Evolutionary conservation across 1,140 invertebrate genomes (phyloP).

Genomic region (Cardiocondyla obscurior): DNA sequence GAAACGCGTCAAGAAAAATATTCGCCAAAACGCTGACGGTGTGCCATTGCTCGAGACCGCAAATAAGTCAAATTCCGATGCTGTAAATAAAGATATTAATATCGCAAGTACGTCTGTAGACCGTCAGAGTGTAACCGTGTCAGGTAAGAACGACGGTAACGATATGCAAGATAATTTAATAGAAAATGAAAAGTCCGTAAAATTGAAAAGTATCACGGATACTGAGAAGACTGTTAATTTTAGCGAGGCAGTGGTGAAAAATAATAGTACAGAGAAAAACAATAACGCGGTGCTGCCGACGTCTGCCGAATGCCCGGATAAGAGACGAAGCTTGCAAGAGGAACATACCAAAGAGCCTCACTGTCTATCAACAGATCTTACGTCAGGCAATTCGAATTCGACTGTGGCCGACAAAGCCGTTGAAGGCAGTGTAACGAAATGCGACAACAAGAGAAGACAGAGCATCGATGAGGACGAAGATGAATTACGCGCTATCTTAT

Average conservation of each 20-base stretch:
- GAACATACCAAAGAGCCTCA: not conserved
- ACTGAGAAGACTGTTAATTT: not conserved
- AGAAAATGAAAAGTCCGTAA: not conserved
- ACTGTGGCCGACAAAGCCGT: not conserved
- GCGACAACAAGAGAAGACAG: slow-evolving; percentile 62
- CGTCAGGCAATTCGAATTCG: not conserved
- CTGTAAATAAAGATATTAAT: slow-evolving; percentile 17
- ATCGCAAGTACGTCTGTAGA: not conserved
- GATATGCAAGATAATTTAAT: not conserved
- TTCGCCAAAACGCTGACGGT: not conserved
- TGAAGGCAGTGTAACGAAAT: not conserved
- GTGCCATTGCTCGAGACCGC: not conserved
- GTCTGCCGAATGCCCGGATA: not conserved
- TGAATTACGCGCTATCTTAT: slow-evolving; percentile 75
- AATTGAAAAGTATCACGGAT: not conserved
- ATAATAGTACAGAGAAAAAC: not conserved
- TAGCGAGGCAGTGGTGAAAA: not conserved
- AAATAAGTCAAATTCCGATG: not conserved
- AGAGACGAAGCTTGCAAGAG: too few species aligned
- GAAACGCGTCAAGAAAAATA: slow-evolving; percentile 11
- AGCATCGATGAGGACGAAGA: slow-evolving; percentile 82
- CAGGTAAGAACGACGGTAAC: not conserved
- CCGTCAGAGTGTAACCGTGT: not conserved
- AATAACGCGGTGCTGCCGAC: not conserved
- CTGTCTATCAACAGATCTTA: not conserved